phyloP scores from a whole-genome alignment of 2,113 vertebrate genomes.

The Uropsilus gracilis region DNA sequence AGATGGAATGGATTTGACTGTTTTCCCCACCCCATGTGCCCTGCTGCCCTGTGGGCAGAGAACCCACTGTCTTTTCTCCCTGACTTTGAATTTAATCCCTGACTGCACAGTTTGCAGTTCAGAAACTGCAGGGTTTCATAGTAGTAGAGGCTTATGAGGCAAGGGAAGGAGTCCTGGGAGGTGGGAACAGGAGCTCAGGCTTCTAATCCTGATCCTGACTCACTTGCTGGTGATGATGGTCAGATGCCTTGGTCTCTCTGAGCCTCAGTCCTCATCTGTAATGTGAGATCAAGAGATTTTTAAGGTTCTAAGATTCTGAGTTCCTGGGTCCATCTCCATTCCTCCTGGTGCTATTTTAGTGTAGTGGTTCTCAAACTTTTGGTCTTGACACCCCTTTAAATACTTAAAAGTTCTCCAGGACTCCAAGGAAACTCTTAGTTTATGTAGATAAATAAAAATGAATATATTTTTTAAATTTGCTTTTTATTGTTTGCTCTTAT shows the following conservation, averaged over 20 bases:
- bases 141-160: background rate
- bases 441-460: conserved; percentile 10
- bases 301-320: background rate
- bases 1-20: background rate
- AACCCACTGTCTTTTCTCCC: background rate
- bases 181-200: background rate
- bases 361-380: background rate
- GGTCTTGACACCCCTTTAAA: background rate
- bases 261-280: background rate
- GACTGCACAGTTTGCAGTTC: background rate
- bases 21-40: background rate
- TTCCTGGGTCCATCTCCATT: background rate
- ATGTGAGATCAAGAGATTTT: background rate
- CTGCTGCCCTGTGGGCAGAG: background rate
- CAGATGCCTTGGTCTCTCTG: background rate
- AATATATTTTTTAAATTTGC: no score
- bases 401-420: conserved; percentile 24
- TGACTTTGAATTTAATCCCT: background rate
- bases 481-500: no score
- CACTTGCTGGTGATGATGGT: background rate
- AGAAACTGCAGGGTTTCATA: background rate
- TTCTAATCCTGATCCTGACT: background rate
- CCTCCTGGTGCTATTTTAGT: background rate
- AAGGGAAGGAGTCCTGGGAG: background rate
- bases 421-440: background rate